Conservation (phyloP, 1,140 invertebrate genomes). For the Spodoptera frugiperda region DNA sequence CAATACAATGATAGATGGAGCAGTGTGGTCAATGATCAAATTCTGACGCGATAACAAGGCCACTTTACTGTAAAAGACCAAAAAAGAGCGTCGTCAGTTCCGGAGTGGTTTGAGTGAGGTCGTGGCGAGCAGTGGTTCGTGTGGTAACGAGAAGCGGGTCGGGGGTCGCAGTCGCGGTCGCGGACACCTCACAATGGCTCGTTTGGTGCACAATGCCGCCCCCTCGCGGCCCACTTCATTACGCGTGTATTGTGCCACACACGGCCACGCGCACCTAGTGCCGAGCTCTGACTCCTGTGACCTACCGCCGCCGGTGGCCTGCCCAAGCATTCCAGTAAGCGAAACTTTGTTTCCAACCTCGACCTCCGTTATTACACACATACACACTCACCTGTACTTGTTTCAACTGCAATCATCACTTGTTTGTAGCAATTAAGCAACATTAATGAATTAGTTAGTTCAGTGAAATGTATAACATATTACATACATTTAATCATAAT, state of each 20-base stretch:
- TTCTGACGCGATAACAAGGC: slow-evolving; percentile 41
- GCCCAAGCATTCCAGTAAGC: slow-evolving; percentile 57
- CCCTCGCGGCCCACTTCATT: slow-evolving; percentile 83
- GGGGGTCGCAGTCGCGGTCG: slow-evolving; percentile 63
- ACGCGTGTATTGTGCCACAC: slow-evolving; percentile 77
- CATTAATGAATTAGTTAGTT: neutral
- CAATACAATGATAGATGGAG: slow-evolving; percentile 14
- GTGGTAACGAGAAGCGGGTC: slow-evolving; percentile 72
- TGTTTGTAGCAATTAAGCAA: neutral
- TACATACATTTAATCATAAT: slow-evolving; percentile 13
- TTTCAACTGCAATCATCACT: neutral
- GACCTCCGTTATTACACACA: neutral
- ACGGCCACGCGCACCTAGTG: slow-evolving; percentile 57
- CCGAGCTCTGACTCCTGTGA: slow-evolving; percentile 62
- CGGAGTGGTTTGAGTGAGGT: slow-evolving; percentile 54
- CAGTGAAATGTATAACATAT: slow-evolving; percentile 14
- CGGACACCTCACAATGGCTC: slow-evolving; percentile 72
- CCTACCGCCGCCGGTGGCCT: slow-evolving; percentile 68
- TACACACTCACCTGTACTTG: neutral
- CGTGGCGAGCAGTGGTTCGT: slow-evolving; percentile 48
- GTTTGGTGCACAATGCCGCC: slow-evolving; percentile 81
- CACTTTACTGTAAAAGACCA: slow-evolving; percentile 32
- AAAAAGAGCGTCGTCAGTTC: slow-evolving; percentile 51
- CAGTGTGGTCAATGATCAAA: slow-evolving; percentile 4
- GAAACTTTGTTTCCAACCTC: slow-evolving; percentile 54